Evolutionary conservation across 1,140 invertebrate species (phyloP), one percentile per base, ranked within the genome.

Genomic region (Cydia fagiglandana): DNA sequence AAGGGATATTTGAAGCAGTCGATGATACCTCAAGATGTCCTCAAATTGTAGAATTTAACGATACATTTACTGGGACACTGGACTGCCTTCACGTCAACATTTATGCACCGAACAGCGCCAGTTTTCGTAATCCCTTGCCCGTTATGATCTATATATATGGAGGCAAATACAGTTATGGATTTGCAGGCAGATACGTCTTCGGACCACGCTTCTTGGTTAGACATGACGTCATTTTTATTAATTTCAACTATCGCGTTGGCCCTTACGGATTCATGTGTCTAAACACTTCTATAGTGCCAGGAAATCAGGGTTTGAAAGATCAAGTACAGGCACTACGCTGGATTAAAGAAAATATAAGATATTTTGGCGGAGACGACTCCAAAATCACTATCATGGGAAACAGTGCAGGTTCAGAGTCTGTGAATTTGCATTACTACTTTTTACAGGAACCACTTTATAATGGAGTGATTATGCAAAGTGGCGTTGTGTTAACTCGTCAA

Each of bases 101-200:
- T 5, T 84, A 77, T 50, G 79, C 81, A 1, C 84, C 85, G 0
- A 73, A 75, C 24, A 76, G 68, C 9, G 80, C 78, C 38, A 74
- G 50, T 10, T 24, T 64, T 6, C n/a, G 66, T 13, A 75, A 78
- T 34, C 75, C 73, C 34, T 77, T 81, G 7, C 94, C 96, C 0
- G 96, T 96, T 0, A 93, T 96, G 89, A 93, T 96, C 2, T 96
- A 93, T 86, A 94, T 97, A 34, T 95, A 96, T 83, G 96, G 96
- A 4, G 96, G 96, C 20, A 94, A 86, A 45, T 95, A 96, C 79
- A 81, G 88, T 5, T 75, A 84, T 10, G 95, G 95, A 2, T 95
- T 94, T 2, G 83, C 82, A 61, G 78, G 76, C n/a, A 78, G 73
- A 64, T 64, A 88, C n/a, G 64, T 90, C 3, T 93, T 93, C 79